Evolutionary conservation across 2,113 vertebrate species (phyloP), one percentile per base, ranked within the genome.

Genomic region (Nesoenas mayeri): DNA sequence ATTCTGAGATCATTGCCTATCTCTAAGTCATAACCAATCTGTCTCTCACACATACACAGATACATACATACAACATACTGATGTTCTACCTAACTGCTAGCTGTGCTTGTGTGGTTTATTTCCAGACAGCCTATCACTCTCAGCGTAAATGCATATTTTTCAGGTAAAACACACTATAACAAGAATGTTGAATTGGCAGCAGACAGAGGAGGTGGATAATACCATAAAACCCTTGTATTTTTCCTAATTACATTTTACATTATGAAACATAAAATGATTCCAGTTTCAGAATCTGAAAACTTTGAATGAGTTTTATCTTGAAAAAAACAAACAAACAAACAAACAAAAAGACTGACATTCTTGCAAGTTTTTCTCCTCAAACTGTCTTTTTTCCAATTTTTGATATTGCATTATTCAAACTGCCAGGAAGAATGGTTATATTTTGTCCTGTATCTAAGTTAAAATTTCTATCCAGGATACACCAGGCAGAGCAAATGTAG

Each of bases 401-500:
- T 88, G 18, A 12, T 25, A 14, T 2, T 53, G 7, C 15, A 16
- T 50, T 36, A 13, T 71, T 36, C 38, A 40, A 60, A 38, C 12
- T 64, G 15, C 32, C 15, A 18, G 13, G 58, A 73, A 15, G 60
- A 77, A n/a, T 32, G 11, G 24, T 10, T 25, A 4, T 61, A 54
- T 67, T 73, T 85, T 54, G 28, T 70, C 19, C 36, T 40, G 8
- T 11, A 90, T 15, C 47, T 70, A 56, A 60, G 7, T 24, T 72
- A 62, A 78, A 85, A 73, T 38, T 47, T 70, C 47, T 62, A 5
- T 29, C 21, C 29, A 24, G 10, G 38, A 32, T 20, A 17, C 20
- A 65, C 12, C 12, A 56, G 17, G 25, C 21, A 78, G n/a, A 26
- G 8, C 9, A 79, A 66, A 38, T 0, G 19, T 44, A 3, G 0